Base-by-base conservation (phyloP, 2,797 vertebrate genomes). In the Gymnothorax javanicus region DNA sequence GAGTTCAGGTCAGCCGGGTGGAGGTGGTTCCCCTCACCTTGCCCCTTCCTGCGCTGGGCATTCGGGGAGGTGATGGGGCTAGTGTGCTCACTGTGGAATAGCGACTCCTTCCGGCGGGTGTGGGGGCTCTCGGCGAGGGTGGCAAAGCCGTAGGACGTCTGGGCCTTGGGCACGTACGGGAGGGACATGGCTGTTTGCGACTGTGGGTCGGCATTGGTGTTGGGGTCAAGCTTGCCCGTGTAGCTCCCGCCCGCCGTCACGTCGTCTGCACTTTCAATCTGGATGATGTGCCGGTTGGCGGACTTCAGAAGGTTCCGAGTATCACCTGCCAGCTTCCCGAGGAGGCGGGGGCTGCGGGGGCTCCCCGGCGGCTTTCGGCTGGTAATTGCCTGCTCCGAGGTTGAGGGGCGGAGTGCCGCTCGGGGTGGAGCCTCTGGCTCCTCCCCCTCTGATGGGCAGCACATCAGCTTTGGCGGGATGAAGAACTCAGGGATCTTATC, bases 401-500 rank as follows among this genome's bases (percentile, higher is more conserved):
- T 86, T 0, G 97, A 96, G 0, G 96, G 92, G 0, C 96, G 96
- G 83, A 95, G 87, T n/a, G 90, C 50, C 0, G 96, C 93, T 15
- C 93, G 96, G 2, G 95, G 87, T 20, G 95, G 94, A 4, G 91
- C 57, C 5, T 90, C 92, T 0, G 89, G 94, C 0, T 88, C 25
- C 59, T 96, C 94, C 0, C 92, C 91, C 88, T 99, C 98, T 0
- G 96, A 85, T 0, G 97, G 96, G 0, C 91, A 94, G 9, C 95
- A 95, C 11, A 96, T 95, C 52, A 99, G 95, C 92, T 98, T 99
- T 1, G 98, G 98, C 0, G 98, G 98, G 87, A 99, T 99, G 91
- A 99, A 99, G 89, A 99, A 99, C 91, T 99, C 98, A 0, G 98
- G 98, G 92, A 99, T 99, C 92, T 99, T 99, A 93, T 99, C 98